Evolutionary conservation across 2,113 vertebrate species (phyloP), one percentile per base, ranked within the genome.

Genomic region (Anoplopoma fimbria): DNA sequence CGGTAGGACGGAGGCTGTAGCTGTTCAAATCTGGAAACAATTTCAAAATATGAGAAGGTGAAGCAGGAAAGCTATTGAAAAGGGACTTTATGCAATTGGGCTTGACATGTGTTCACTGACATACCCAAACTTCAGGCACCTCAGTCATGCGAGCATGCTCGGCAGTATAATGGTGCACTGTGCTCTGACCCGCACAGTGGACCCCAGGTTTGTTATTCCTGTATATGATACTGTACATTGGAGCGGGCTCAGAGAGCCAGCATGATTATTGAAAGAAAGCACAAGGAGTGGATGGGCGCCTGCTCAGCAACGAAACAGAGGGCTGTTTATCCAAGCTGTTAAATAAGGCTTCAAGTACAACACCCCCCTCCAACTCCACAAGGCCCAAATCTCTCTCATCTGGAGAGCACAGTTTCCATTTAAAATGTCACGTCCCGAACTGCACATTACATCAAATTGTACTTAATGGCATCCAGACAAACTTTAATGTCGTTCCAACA

Each of bases 381-480:
- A 82, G 84, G 84, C 83, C 87, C 75, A 91, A 90, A 93, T 93
- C 91, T 92, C 88, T 93, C 93, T 95, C 94, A 95, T 96, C 93
- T 96, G 94, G 92, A 88, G 88, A 89, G 91, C 91, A 87, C 93
- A 94, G 94, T 95, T 95, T 96, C 94, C 95, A 95, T 94, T 96
- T 93, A 89, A 93, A 95, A 95, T 94, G 93, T 95, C 95, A 95
- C 90, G 91, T 95, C 93, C 92, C 91, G 88, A 95, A 95, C 93
- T 93, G 91, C 94, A 93, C 94, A 95, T 96, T 95, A 95, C 93
- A 95, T 96, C 94, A 96, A 96, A 95, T 96, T 96, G 95, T 94
- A 94, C 92, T 95, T 96, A 96, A 96, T 96, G 94, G 94, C 93
- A 96, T 94, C 95, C 95, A 96, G 95, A 96, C 95, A 95, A 96